phyloP scores from a whole-genome alignment of 2,797 vertebrate genomes.

The Cygnus olor region DNA sequence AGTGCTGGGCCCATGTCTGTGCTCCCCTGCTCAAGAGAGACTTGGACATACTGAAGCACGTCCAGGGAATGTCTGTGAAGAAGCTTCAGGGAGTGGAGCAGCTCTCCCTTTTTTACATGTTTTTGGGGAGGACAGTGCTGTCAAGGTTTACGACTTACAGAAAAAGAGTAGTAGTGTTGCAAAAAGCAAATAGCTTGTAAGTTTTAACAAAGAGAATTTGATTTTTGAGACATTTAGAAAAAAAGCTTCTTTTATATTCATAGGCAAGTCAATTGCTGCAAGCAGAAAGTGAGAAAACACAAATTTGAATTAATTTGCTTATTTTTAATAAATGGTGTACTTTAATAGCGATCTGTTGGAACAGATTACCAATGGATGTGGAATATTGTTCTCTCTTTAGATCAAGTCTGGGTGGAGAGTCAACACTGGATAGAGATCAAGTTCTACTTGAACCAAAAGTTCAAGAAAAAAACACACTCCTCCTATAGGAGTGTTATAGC shows the following conservation, averaged over 20 bases:
- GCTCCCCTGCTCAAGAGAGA: not conserved
- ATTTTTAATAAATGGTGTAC: not conserved
- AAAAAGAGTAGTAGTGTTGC: not conserved
- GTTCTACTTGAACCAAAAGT: not conserved
- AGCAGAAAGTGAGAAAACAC: not conserved
- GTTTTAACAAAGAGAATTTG: not conserved
- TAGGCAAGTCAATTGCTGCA: not conserved
- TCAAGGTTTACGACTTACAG: not conserved
- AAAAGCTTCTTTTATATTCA: not conserved
- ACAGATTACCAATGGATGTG: not conserved
- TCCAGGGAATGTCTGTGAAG: not conserved
- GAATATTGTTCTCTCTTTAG: not conserved
- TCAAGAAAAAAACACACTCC: not conserved
- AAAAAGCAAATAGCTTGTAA: not conserved
- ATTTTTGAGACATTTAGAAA: not conserved
- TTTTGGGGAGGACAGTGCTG: not conserved
- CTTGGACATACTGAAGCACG: not conserved
- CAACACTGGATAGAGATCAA: not conserved
- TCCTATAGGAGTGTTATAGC: too few relatives aligned
- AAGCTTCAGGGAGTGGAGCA: not conserved
- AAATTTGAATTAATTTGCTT: not conserved
- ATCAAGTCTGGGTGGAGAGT: not conserved
- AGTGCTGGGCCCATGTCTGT: not conserved
- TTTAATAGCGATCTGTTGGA: not conserved
- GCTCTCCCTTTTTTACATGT: not conserved